Base-by-base conservation (phyloP, 2,113 vertebrate genomes). In the Saccopteryx bilineata region DNA sequence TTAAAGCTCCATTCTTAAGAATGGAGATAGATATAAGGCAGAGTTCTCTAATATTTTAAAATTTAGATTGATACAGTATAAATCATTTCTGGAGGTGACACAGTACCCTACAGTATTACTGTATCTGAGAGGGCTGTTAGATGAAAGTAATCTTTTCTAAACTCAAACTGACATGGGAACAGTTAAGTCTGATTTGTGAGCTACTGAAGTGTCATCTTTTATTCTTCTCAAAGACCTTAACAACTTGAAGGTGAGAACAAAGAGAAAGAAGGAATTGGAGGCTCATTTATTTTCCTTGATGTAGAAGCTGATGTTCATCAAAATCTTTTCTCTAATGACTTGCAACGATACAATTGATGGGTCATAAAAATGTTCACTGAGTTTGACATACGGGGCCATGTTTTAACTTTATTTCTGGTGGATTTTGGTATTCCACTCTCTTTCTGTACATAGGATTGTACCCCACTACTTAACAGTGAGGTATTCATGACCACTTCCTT, bases 151-250 rank as follows among this genome's bases (percentile, higher is more conserved):
- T 97, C 87, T 97, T 96, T 95, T 96, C 91, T 91, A 96, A 87
- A 96, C 84, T 97, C 96, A 90, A 94, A 95, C 94, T 97, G 97
- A 97, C 97, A 95, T 75, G 93, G 90, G 80, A 93, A 94, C 9
- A 23, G 97, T 97, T 98, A 97, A 97, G 94, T 97, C 84, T 97
- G 84, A 96, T 98, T 97, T 98, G 86, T 96, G 95, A 97, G 84
- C 86, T 90, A 65, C 94, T 94, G 74, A 98, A 97, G 33, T 95
- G 90, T 69, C 91, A 96, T 93, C 33, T 96, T 98, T 98, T 98
- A 97, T 97, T 98, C 84, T 96, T 97, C 96, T 66, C 80, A 84
- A 94, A 94, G 96, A 97, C 66, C 69, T 98, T 92, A 97, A 95
- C 71, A 97, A 97, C 87, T 56, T 98, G 93, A 97, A 98, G 84